Conservation (phyloP, 2,888 invertebrate genomes). For the Caprella mutica region DNA sequence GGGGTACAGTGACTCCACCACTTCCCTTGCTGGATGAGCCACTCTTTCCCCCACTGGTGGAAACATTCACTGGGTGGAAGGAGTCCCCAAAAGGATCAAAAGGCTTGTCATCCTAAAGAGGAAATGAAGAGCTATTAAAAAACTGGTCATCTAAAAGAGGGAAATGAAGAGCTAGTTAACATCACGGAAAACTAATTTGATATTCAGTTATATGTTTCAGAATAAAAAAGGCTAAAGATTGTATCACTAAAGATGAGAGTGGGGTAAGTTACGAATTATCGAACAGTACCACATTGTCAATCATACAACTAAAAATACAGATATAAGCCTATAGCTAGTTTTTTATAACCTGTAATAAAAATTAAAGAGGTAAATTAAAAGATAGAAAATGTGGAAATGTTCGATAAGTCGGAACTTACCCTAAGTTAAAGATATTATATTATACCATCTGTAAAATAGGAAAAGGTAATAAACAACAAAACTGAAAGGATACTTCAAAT, state of each 20-base stretch:
- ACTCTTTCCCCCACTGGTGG: background rate
- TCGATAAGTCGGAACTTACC: background rate
- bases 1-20: constrained; percentile 15
- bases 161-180: background rate
- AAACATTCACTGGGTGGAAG: constrained; percentile 41
- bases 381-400: background rate
- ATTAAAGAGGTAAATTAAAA: background rate
- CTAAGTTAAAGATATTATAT: too few species aligned
- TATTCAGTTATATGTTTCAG: background rate
- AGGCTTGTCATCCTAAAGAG: constrained; percentile 22
- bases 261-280: too few species aligned
- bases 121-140: constrained; percentile 1
- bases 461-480: too few species aligned
- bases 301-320: constrained; percentile 1
- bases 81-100: constrained; percentile 51
- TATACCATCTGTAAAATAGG: too few species aligned
- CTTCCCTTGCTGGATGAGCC: constrained; percentile 1
- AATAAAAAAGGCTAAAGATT: too few species aligned
- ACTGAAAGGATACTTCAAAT: too few species aligned
- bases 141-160: background rate
- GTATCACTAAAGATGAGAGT: too few species aligned
- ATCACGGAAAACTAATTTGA: background rate
- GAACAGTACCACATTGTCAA: too few species aligned
- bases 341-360: background rate
- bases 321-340: constrained; percentile 9